Percentiles rank a stretch among this genome's conserved stretches.
phyloP scores from a whole-genome alignment of 1,140 invertebrate species.

The Drosophila orena region DNA sequence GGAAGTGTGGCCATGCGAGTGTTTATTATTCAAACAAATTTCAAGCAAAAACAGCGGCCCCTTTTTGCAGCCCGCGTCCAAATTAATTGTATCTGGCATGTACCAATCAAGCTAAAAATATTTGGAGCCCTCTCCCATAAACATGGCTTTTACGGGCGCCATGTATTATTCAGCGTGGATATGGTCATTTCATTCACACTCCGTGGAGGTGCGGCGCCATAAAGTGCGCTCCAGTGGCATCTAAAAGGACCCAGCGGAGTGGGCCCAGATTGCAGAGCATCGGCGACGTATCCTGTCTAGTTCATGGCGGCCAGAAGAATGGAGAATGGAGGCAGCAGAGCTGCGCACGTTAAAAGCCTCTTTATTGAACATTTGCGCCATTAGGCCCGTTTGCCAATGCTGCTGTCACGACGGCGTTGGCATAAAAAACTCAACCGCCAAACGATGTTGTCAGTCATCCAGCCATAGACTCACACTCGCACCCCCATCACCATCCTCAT shows the following conservation, averaged over 20 bases:
- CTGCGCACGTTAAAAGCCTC: constrained; percentile 74
- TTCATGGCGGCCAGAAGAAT: not conserved
- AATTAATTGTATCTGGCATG: constrained; percentile 79
- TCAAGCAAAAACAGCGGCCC: constrained; percentile 30
- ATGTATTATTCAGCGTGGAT: constrained; percentile 47
- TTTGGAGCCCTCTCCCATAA: constrained; percentile 28
- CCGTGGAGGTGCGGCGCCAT: constrained; percentile 25
- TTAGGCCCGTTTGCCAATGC: constrained; percentile 46
- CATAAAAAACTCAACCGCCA: constrained; percentile 59
- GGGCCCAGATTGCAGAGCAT: constrained; percentile 57
- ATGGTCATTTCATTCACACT: constrained; percentile 39
- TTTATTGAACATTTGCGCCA: constrained; percentile 83
- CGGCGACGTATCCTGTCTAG: constrained; percentile 40
- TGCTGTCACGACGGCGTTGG: constrained; percentile 55
- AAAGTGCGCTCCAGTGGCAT: constrained; percentile 61
- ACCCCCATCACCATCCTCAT: not conserved
- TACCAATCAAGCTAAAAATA: constrained; percentile 44
- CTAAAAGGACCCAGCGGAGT: constrained; percentile 39
- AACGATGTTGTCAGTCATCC: constrained; percentile 75
- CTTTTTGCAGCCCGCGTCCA: constrained; percentile 57
- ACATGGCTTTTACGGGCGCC: constrained; percentile 32
- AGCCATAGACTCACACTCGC: not conserved
- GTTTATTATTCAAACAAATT: constrained; percentile 74
- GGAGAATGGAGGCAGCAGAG: not conserved
- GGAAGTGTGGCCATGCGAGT: constrained; percentile 72